A percentile compares a stretch with the other conserved stretches of the same genome.
phyloP scores from a whole-genome alignment of 2,113 vertebrate species.

The Morone chrysops region DNA sequence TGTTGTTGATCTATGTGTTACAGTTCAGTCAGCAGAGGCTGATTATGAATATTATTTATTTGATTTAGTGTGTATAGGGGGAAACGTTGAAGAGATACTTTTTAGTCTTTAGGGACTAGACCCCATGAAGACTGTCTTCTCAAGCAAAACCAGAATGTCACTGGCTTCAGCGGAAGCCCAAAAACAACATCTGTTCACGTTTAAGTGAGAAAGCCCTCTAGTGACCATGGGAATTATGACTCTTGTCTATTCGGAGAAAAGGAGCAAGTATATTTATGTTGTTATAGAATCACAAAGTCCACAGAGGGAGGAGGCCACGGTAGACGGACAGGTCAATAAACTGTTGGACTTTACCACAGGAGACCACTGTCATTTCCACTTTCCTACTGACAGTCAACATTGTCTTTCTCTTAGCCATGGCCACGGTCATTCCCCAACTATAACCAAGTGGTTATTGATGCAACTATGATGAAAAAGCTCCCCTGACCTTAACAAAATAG shows the following conservation, averaged over 20 bases:
- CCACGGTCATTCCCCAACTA: background rate
- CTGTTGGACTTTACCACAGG: background rate
- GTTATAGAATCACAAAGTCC: conserved; percentile 9
- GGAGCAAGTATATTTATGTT: background rate
- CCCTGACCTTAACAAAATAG: background rate
- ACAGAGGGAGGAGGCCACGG: background rate
- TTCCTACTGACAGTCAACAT: background rate
- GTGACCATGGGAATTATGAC: background rate
- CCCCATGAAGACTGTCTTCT: background rate
- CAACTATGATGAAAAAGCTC: background rate
- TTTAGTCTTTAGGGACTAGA: background rate
- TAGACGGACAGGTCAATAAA: conserved; percentile 2
- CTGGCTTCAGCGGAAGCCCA: background rate
- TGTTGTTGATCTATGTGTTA: background rate
- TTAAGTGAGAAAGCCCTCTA: background rate
- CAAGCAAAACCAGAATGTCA: background rate
- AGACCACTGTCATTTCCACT: background rate
- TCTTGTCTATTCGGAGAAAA: background rate
- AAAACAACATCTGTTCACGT: background rate
- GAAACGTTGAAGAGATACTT: background rate
- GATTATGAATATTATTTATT: background rate
- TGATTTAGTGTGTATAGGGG: background rate
- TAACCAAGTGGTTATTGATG: conserved; percentile 2
- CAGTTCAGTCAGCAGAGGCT: background rate
- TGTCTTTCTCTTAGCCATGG: background rate